Evolutionary conservation across 2,888 invertebrate species (phyloP), one percentile per base, ranked within the genome.

Genomic region (Catonia carolina): DNA sequence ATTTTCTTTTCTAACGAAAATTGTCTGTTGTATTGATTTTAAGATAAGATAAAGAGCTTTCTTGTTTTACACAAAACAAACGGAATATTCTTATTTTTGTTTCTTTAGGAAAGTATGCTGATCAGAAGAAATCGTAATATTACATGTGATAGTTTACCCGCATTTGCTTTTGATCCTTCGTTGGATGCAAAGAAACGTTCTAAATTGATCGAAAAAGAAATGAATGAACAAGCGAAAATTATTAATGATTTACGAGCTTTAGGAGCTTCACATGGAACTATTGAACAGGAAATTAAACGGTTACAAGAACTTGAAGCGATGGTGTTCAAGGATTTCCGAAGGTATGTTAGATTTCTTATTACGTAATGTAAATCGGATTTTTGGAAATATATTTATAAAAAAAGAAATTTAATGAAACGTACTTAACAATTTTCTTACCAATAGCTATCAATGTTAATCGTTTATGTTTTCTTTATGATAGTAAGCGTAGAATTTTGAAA

Each of bases 141-240:
- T 69, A 79, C 84, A 10, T 67, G 68, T 15, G 89, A 89, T 66
- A 83, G 82, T 68, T 74, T 93, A 49, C 92, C 93, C 0, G 82
- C 88, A 6, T 92, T 91, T 72, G 83, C 89, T 53, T 86, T 89
- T 68, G 90, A 91, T 75, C 81, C 85, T 12, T 81, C 81, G 6
- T 76, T 89, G 42, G 89, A 89, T 70, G 84, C 89, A 12, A 85
- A 85, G 69, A 85, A 88, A 69, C 81, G 95, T 14, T 91, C 93
- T n/a, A 87, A 91, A 69, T 79, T 95, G 61, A 90, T 96, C 67
- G 96, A 97, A 74, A 89, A 90, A 69, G 95, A 95, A 75, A 95
- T 99, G 93, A 93, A 92, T 69, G 96, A 97, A 71, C 95, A 97
- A 72, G 89, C 95, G 10, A 92, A 92, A 75, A 88, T 94, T 55